phyloP scores from a whole-genome alignment of 1,140 invertebrate species.

The Anagrus nilaparvatae region DNA sequence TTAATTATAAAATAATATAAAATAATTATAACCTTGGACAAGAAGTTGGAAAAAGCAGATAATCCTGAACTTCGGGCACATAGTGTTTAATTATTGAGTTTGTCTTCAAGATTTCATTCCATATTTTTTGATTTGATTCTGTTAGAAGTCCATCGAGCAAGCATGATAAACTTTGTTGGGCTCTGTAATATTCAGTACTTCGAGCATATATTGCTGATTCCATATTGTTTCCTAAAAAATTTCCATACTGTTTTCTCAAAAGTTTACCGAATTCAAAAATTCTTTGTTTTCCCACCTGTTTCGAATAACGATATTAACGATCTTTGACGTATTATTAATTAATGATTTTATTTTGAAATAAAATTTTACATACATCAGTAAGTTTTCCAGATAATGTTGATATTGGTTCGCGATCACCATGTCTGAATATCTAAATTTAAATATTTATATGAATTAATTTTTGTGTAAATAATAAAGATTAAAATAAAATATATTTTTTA shows the following conservation, averaged over 20 bases:
- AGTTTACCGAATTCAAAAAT: slow-evolving; percentile 35
- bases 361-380: slow-evolving; percentile 23
- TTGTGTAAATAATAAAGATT: no score
- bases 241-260: slow-evolving; percentile 33
- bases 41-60: slow-evolving; percentile 1
- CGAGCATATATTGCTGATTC: slow-evolving; percentile 34
- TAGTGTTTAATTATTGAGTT: slow-evolving; percentile 24
- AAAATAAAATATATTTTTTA: no score
- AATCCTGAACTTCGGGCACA: slow-evolving; percentile 15
- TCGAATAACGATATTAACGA: no score
- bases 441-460: no score
- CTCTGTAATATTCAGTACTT: slow-evolving; percentile 42
- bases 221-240: slow-evolving; percentile 37
- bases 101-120: slow-evolving; percentile 24
- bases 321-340: no score
- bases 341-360: background rate
- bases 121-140: slow-evolving; percentile 17
- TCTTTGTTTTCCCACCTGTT: slow-evolving; percentile 40
- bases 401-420: slow-evolving; percentile 24
- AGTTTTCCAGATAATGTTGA: slow-evolving; percentile 21
- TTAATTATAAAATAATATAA: no score
- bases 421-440: slow-evolving; percentile 27
- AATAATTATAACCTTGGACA: slow-evolving; percentile 12
- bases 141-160: slow-evolving; percentile 42
- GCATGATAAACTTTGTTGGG: slow-evolving; percentile 46